Evolutionary conservation across 2,888 invertebrate genomes (phyloP), one percentile per base, ranked within the genome.

Genomic region (Callyntrura guangdongensis): DNA sequence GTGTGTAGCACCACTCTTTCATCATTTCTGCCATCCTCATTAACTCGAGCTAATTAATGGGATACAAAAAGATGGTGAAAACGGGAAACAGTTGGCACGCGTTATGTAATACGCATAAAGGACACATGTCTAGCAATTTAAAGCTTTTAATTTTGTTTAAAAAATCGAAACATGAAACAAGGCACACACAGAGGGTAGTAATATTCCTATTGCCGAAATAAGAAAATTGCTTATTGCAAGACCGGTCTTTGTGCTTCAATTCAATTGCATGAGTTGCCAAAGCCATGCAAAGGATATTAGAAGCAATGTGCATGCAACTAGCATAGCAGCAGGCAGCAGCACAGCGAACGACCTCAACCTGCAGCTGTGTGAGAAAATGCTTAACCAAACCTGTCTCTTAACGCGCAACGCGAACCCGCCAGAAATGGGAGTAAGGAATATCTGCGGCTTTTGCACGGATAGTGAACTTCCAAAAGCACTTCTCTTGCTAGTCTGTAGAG

Each of bases 361-460:
- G 17, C 22, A 64, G 17, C 64, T 11, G n/a, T 17, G n/a, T 12
- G 20, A 64, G 17, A 17, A 64, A 11, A 20, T 3, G 11, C 22
- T 64, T 17, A 11, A n/a, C 17, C 17, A 2, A 22, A 64, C 64
- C 17, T 22, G 64, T 17, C 64, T n/a, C 64, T 36, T 36, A 36
- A 5, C 61, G 14, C n/a, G 14, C 64, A 17, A 56, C 56, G 56
- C 14, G 9, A 17, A 56, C 53, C 53, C 53, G 53, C 36, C 3
- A 36, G 36, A 36, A 36, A 36, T 17, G 20, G 64, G 17, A 22
- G n/a, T 53, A 64, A 64, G 64, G 64, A 64, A 64, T 64, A 64
- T 64, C 64, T 64, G 64, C 64, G 64, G 64, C 64, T 64, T 64
- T 9, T 64, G 20, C 20, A 9, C 64, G 64, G 64, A 64, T 22